A percentile compares a stretch with the other conserved stretches of the same genome.
phyloP scores from a whole-genome alignment of 2,888 invertebrate species.

The Eulithis testata region DNA sequence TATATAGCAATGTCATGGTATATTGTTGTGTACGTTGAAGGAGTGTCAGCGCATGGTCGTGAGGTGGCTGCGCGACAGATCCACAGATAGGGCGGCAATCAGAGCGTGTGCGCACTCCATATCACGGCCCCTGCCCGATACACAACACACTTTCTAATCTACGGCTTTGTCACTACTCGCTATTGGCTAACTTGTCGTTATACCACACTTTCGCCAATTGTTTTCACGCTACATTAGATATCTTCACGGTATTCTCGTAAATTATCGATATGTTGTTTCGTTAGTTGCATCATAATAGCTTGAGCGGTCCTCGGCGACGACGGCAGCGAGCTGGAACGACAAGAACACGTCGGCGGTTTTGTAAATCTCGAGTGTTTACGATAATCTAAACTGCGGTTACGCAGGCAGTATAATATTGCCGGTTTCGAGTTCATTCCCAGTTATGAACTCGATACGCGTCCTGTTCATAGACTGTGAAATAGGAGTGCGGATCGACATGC shows the following conservation, averaged over 20 bases:
- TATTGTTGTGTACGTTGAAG: slow-evolving; percentile 22
- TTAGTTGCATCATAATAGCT: slow-evolving; percentile 62
- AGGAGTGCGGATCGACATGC: slow-evolving; percentile 72
- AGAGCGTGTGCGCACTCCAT: slow-evolving; percentile 77
- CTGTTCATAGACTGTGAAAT: slow-evolving; percentile 66
- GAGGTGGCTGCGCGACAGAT: slow-evolving; percentile 72
- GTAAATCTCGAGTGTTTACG: slow-evolving; percentile 41
- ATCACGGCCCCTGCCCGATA: slow-evolving; percentile 79
- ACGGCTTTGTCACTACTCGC: slow-evolving; percentile 80
- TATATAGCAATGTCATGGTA: slow-evolving; percentile 29
- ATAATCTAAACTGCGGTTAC: slow-evolving; percentile 69
- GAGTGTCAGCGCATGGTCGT: slow-evolving; percentile 33
- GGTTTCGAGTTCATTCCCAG: slow-evolving; percentile 66
- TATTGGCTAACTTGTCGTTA: slow-evolving; percentile 77
- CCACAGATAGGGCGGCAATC: slow-evolving; percentile 80
- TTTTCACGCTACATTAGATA: slow-evolving; percentile 80
- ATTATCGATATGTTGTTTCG: slow-evolving; percentile 60
- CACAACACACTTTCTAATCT: slow-evolving; percentile 83
- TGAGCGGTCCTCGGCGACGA: slow-evolving; percentile 30
- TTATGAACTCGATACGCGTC: slow-evolving; percentile 65
- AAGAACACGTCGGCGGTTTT: slow-evolving; percentile 32
- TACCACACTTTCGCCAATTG: slow-evolving; percentile 83
- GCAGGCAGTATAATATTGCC: slow-evolving; percentile 66
- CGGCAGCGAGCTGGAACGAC: slow-evolving; percentile 38
- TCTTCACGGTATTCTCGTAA: slow-evolving; percentile 69